These are phyloP conservation scores for Matsumyia berberina DNA, from an alignment of 2,888 invertebrate species.

Conservation along the genomic window DNA sequence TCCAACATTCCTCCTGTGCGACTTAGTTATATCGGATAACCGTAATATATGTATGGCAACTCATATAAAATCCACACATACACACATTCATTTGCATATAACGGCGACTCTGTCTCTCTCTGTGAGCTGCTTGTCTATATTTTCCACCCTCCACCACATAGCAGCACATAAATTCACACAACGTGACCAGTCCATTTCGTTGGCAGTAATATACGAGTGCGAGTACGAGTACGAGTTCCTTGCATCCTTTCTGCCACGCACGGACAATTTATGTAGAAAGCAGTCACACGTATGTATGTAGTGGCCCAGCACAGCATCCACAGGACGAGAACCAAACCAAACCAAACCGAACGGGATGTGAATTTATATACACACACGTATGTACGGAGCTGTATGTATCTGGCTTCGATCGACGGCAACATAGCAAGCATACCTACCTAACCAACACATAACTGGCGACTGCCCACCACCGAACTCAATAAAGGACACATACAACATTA, in stretches of 20 bases:
- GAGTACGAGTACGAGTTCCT: slow-evolving; percentile 29
- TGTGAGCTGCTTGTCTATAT: slow-evolving; percentile 6
- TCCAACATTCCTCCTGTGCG: slow-evolving; percentile 15
- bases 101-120: slow-evolving; percentile 44
- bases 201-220: slow-evolving; percentile 32
- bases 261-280: slow-evolving; percentile 65
- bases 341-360: slow-evolving; percentile 18
- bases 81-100: slow-evolving; percentile 57
- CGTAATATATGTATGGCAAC: slow-evolving; percentile 17
- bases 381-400: slow-evolving; percentile 11
- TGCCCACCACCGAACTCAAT: slow-evolving; percentile 77
- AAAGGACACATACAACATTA: slow-evolving; percentile 76
- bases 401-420: slow-evolving; percentile 44
- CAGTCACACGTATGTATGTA: slow-evolving; percentile 32
- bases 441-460: slow-evolving; percentile 75
- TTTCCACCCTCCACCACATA: slow-evolving; percentile 66
- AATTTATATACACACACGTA: slow-evolving; percentile 45
- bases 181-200: slow-evolving; percentile 75
- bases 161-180: slow-evolving; percentile 66
- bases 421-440: slow-evolving; percentile 55
- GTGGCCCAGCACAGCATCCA: slow-evolving; percentile 50
- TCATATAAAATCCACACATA: slow-evolving; percentile 37
- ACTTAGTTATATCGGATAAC: slow-evolving; percentile 21
- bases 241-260: slow-evolving; percentile 73
- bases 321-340: no score